Conservation (phyloP, 64 coral and sea anemone species). For the Actinia equina region DNA sequence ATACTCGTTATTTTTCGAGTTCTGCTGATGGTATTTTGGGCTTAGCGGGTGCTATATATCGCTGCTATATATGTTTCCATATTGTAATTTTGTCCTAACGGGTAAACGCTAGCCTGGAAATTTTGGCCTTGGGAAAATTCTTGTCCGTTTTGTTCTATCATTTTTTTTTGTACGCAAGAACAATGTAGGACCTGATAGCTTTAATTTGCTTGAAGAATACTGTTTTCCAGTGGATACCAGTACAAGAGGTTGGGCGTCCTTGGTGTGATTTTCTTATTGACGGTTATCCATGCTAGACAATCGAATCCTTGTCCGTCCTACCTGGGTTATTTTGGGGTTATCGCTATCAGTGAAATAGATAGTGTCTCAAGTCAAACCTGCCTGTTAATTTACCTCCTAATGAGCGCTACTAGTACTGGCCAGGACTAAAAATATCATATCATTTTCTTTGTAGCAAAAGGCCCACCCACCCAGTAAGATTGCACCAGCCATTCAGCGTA, state of each 20-base stretch:
- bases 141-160: background rate
- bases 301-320: background rate
- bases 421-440: background rate
- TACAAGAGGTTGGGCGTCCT: background rate
- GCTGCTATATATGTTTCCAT: background rate
- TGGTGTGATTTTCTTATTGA: background rate
- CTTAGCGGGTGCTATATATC: background rate
- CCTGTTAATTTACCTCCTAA: conserved; percentile 6
- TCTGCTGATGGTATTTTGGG: background rate
- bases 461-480: background rate
- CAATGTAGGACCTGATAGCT: background rate
- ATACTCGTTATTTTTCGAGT: background rate
- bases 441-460: background rate
- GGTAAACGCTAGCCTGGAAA: background rate
- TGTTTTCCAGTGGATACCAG: background rate
- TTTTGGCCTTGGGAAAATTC: background rate
- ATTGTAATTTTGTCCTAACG: background rate
- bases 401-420: background rate
- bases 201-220: background rate
- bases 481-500: too few species aligned
- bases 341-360: conserved; percentile 17
- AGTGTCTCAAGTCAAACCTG: background rate
- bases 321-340: background rate
- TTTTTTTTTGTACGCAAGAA: background rate
- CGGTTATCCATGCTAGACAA: background rate